A percentile compares a stretch with the other conserved stretches of the same genome.
phyloP scores from a whole-genome alignment of 2,888 invertebrate species.

The Zele albiditarsus region DNA sequence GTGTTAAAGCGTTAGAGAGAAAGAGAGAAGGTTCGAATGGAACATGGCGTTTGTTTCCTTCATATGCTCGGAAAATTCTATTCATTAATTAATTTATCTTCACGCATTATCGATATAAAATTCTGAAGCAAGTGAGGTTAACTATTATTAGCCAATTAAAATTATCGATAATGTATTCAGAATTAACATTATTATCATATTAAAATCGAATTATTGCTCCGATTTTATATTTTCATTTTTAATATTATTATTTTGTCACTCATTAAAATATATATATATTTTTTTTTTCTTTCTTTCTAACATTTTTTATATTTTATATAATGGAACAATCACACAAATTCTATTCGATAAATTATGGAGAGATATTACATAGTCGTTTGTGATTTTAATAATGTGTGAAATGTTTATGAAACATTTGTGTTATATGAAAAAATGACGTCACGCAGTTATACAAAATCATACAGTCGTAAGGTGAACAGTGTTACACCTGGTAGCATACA shows the following conservation, averaged over 20 bases:
- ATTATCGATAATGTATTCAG: not conserved
- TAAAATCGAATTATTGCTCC: not conserved
- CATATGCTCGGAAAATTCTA: conserved; percentile 61
- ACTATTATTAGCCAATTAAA: not conserved
- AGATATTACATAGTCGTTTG: conserved; percentile 51
- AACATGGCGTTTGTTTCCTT: conserved; percentile 71
- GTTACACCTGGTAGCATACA: conserved; percentile 76
- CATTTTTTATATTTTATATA: not conserved
- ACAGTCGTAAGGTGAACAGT: conserved; percentile 69
- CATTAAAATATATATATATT: too few species aligned
- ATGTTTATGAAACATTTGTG: conserved; percentile 53
- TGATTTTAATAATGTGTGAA: conserved; percentile 58
- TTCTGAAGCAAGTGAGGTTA: not conserved
- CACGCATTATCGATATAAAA: conserved; percentile 5
- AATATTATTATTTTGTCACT: conserved; percentile 23
- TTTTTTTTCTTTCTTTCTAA: conserved; percentile 8
- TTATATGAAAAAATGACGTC: conserved; percentile 66
- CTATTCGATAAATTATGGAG: conserved; percentile 54
- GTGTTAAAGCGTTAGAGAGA: conserved; percentile 40
- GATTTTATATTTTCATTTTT: conserved; percentile 29
- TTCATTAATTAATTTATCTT: conserved; percentile 52
- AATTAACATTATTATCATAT: not conserved
- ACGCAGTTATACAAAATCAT: conserved; percentile 70
- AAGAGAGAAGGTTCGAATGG: conserved; percentile 54
- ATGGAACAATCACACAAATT: conserved; percentile 24